Conservation (phyloP, 1,140 invertebrate genomes). For the Cydia splendana region DNA sequence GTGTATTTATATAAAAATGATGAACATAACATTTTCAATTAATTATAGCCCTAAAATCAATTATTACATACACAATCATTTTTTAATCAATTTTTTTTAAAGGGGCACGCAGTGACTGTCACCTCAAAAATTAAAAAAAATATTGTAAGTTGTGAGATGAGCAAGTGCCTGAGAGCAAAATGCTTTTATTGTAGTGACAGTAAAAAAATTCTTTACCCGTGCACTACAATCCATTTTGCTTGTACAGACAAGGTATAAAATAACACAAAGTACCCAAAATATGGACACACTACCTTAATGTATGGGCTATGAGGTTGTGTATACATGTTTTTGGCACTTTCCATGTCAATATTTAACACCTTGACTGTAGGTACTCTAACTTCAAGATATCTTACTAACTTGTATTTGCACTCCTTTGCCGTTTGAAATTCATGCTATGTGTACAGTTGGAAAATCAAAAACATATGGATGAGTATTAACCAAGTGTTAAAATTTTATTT, state of each 20-base stretch:
- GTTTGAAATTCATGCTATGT: slow-evolving; percentile 52
- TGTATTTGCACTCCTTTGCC: background rate
- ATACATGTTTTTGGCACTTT: too few species aligned
- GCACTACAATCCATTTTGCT: background rate
- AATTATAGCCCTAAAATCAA: too few species aligned
- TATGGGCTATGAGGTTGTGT: too few species aligned
- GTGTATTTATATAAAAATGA: too few species aligned
- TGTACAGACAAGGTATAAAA: background rate
- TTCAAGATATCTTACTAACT: background rate
- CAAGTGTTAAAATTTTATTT: slow-evolving; percentile 28
- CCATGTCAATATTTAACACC: background rate
- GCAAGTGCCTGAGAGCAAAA: background rate
- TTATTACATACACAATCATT: too few species aligned
- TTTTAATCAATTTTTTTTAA: too few species aligned
- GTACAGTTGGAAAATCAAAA: slow-evolving; percentile 43
- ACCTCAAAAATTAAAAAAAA: too few species aligned
- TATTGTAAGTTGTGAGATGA: background rate
- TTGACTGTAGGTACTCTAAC: background rate
- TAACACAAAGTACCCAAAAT: background rate
- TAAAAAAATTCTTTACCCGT: background rate
- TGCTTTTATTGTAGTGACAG: background rate
- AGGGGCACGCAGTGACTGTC: too few species aligned
- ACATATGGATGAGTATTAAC: slow-evolving; percentile 21
- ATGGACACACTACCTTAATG: background rate
- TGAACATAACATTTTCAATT: too few species aligned